Conservation (phyloP, 2,113 vertebrate species). For the Periophthalmus modestus region DNA sequence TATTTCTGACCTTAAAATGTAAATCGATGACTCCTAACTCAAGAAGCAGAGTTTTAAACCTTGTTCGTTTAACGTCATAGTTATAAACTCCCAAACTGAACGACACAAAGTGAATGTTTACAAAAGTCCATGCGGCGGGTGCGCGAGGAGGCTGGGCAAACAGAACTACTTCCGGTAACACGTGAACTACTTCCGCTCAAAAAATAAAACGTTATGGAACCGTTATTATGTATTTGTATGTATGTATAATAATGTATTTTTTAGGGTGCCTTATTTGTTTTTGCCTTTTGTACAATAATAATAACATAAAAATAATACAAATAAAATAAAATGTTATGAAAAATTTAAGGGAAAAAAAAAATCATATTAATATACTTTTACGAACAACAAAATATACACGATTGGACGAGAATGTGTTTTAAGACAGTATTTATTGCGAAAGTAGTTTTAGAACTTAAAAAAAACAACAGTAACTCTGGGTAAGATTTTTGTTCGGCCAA, state of each 20-base stretch:
- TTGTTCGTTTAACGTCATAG: background rate
- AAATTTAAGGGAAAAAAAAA: background rate
- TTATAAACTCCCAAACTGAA: background rate
- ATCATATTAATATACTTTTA: background rate
- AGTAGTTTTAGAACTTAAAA: background rate
- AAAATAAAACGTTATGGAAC: background rate
- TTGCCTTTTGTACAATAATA: no score
- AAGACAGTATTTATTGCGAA: no score
- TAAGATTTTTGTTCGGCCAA: slow-evolving; percentile 30
- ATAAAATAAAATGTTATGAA: background rate
- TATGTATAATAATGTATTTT: no score
- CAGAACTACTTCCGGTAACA: slow-evolving; percentile 24
- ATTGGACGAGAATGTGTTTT: background rate
- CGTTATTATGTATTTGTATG: no score
- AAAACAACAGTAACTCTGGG: background rate
- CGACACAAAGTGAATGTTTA: slow-evolving; percentile 26
- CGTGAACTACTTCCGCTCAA: background rate
- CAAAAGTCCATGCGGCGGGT: slow-evolving; percentile 42
- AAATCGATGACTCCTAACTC: background rate
- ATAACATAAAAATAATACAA: no score
- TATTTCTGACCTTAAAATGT: background rate
- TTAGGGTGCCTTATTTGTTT: no score
- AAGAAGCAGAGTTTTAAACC: background rate
- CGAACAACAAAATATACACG: background rate
- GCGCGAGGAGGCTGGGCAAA: slow-evolving; percentile 38